Evolutionary conservation across 1,140 invertebrate genomes (phyloP), one percentile per base, ranked within the genome.

Genomic region (Trichonephila clavata): DNA sequence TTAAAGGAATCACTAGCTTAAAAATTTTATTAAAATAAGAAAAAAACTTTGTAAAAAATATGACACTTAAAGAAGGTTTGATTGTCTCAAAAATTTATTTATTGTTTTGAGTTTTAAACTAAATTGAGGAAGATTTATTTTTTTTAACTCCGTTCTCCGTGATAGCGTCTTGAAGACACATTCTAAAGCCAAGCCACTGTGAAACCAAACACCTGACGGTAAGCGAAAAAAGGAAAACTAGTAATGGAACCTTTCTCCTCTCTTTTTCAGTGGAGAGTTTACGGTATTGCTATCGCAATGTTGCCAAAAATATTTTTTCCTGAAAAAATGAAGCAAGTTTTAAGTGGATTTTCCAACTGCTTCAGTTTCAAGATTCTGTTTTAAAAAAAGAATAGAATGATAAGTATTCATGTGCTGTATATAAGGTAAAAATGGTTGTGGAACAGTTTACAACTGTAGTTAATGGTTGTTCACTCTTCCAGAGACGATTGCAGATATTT

Each of bases 231-330:
- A 77, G 16, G 14, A 77, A 20, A 50, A 27, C 24, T 32, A 18
- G 71, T 77, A 77, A 77, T 77, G 71, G 71, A 77, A 39, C 71
- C 32, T 32, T 39, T 39, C 65, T 68, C 65, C 14, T 68, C 65
- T 68, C 65, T 68, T 68, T n/a, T 68, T 68, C 65, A 68, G 65
- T 24, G 13, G n/a, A 24, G n/a, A n/a, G 65, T 68, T 68, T 68
- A 68, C 65, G n/a, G 65, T 68, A 68, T 68, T 68, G 65, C 65
- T 68, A 24, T 68, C 65, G 21, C 65, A 68, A 68, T 68, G 65
- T 24, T 68, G 65, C n/a, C 65, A 24, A 24, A 68, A 68, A n/a
- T 24, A 68, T 68, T 14, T 68, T 68, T 68, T 24, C 24, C 65
- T 24, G 63, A 65, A 21, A 63, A 65, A 65, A 65, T 65, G 63